Base-by-base conservation (phyloP, 2,797 vertebrate species). In the Dicrostonyx torquatus region DNA sequence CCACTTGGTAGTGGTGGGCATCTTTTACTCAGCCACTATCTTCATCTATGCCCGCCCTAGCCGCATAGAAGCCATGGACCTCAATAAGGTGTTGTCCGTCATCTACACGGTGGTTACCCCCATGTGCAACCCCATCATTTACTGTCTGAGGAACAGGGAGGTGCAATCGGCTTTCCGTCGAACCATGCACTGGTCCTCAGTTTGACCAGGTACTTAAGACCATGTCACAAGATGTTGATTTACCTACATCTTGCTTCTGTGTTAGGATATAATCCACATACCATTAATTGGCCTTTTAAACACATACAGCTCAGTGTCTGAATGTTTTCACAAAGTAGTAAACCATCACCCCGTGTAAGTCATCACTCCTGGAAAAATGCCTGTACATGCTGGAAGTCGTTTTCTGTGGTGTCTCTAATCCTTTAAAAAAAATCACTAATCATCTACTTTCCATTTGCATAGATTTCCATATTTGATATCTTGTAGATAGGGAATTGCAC, bases 101-200 rank as follows among this genome's bases (percentile, higher is more conserved):
- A 37, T 93, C 76, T 97, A 97, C 93, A 96, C 95, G 0, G 75
- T 95, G 93, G 79, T 58, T 24, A 97, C 76, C 0, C 96, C 95
- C 40, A 43, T 91, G 87, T 96, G 95, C 43, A 95, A 89, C 64
- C 95, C 93, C 0, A 0, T 95, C 64, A 95, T 97, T 64, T 97
- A 97, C 79, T 97, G 97, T 34, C 79, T 97, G 55, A 9, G 93
- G 4, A 97, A 96, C 90, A 95, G 1, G 66, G 94, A 94, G 6
- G 94, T 97, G 18, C 96, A 80, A 10, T 79, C 22, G 0, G 91
- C 84, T 68, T 84, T 96, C 12, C 13, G 10, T 5, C 88, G 72
- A 78, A 83, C 60, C 3, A n/a, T 90, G 62, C 50, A 2, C 40
- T 29, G 48, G 78, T 75, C 95, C 78, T 75, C 26, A 88, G 20